Evolutionary conservation across 2,113 vertebrate genomes (phyloP), one percentile per base, ranked within the genome.

Genomic region (Onychostoma macrolepis): DNA sequence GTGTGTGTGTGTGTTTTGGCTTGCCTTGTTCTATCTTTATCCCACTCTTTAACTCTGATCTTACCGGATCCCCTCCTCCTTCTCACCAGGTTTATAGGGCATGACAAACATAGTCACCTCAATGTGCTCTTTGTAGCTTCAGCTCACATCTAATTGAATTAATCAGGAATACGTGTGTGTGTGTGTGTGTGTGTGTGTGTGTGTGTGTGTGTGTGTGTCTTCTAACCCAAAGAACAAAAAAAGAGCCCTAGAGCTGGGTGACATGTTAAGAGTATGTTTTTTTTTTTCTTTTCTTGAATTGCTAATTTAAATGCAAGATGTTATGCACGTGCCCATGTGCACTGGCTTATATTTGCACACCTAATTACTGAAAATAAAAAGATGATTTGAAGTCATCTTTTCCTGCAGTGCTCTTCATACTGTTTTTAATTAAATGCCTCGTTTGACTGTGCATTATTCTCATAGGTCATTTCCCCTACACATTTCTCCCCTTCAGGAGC

Each of bases 81-180:
- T 50, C 50, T 80, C n/a, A 81, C 81, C 84, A 89, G 88, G 88
- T 89, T 87, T 87, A 89, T 86, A 78, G 85, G 90, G 92, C 90
- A 86, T 91, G 80, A 91, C 90, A 91, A 91, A 91, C 89, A 85
- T 84, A 85, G 82, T 90, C 90, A 91, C 88, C 86, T 90, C 85
- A 87, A 79, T 63, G 80, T 85, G 90, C 88, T 90, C 71, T 91
- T 91, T 89, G 89, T 85, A 88, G 90, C 88, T 88, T 86, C 69
- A 82, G 77, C 88, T 89, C 83, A 87, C 87, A 87, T 90, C 87
- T 91, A 90, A 92, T 92, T 88, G 53, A 90, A 92, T 92, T 91
- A 90, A 85, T 90, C 78, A 84, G 71, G 36, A 74, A 83, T 72
- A 67, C 69, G 13, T 74, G 36, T 86, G 82, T 85, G 77, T 19